These are phyloP conservation scores for Pecten maximus DNA, from an alignment of 2,888 invertebrate genomes.

Conservation along the genomic window DNA sequence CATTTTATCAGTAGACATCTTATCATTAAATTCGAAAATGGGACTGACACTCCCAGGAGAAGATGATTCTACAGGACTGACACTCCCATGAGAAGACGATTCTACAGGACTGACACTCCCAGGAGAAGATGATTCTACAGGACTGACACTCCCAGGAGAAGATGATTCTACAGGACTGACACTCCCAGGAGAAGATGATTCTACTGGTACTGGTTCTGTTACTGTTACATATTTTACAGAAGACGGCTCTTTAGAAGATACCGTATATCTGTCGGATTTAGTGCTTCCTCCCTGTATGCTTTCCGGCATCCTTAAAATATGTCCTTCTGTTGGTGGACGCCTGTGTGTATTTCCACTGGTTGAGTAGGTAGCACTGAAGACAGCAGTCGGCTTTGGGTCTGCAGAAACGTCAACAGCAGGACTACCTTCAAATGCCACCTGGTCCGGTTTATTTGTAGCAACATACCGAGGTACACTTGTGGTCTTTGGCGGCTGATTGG, in stretches of 20 bases:
- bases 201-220: not conserved
- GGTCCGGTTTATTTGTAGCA: not conserved
- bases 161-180: not conserved
- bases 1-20: not conserved
- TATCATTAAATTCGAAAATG: constrained; percentile 48
- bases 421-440: not conserved
- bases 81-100: not conserved
- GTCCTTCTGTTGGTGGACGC: not conserved
- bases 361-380: not conserved
- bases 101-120: not conserved
- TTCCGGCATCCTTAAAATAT: not conserved
- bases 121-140: not conserved
- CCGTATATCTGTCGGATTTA: not conserved
- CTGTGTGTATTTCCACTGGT: not conserved
- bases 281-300: not conserved
- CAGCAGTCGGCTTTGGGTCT: not conserved
- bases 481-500: not conserved
- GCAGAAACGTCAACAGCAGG: not conserved
- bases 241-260: not conserved
- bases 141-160: not conserved
- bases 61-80: not conserved
- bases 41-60: not conserved
- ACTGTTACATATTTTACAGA: not conserved
- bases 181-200: not conserved
- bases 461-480: not conserved